Conservation (phyloP, 2,888 invertebrate species). For the Phragmatobia fuliginosa region DNA sequence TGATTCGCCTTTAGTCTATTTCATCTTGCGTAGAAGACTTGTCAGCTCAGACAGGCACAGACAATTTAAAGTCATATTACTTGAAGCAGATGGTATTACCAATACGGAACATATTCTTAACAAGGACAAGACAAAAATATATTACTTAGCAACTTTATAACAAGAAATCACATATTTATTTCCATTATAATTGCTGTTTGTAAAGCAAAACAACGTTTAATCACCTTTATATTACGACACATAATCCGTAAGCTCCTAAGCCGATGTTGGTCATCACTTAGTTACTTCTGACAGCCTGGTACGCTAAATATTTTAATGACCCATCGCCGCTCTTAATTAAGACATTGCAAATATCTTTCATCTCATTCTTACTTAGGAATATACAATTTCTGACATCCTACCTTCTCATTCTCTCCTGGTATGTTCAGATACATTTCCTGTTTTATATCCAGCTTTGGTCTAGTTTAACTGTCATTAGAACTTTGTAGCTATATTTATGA, state of each 20-base stretch:
- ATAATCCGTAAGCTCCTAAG: slow-evolving; percentile 3
- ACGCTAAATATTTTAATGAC: slow-evolving; percentile 62
- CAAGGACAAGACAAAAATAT: too few species aligned
- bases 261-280: slow-evolving; percentile 24
- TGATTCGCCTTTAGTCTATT: too few species aligned
- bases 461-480: slow-evolving; percentile 20
- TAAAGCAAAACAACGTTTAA: neutral
- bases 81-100: too few species aligned
- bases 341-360: slow-evolving; percentile 47
- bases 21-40: too few species aligned
- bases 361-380: slow-evolving; percentile 42
- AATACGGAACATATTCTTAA: too few species aligned
- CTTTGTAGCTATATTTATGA: slow-evolving; percentile 4
- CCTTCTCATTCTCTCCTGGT: slow-evolving; percentile 44
- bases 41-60: too few species aligned
- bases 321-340: slow-evolving; percentile 59
- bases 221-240: neutral
- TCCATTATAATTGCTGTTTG: neutral
- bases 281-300: slow-evolving; percentile 47
- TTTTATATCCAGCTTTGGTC: slow-evolving; percentile 40
- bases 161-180: neutral
- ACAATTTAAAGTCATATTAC: too few species aligned
- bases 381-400: slow-evolving; percentile 32
- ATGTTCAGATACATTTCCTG: slow-evolving; percentile 42
- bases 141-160: neutral